Evolutionary conservation across 2,113 vertebrate genomes (phyloP).

Genomic region (Conger conger): DNA sequence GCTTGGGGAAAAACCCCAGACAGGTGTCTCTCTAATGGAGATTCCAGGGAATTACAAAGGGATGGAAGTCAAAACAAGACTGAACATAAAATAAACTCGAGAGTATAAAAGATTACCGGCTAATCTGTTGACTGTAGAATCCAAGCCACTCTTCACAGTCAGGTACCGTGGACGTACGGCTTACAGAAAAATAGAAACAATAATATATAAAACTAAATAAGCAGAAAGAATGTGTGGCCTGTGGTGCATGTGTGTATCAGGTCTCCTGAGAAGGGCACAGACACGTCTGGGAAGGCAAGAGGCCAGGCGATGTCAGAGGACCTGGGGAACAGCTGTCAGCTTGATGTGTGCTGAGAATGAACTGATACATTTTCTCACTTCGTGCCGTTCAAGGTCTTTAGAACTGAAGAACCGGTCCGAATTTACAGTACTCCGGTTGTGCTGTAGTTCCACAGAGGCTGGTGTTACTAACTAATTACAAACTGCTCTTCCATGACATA

Average conservation of each 20-base stretch:
- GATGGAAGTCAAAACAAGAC: conserved; percentile 58
- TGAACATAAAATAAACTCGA: conserved; percentile 53
- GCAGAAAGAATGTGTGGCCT: not conserved
- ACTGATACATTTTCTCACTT: not conserved
- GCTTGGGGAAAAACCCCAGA: conserved; percentile 48
- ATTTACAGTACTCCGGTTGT: not conserved
- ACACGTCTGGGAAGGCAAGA: not conserved
- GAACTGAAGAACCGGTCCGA: not conserved
- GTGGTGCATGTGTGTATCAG: not conserved
- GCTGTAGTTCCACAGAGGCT: too few relatives aligned
- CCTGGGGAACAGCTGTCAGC: not conserved
- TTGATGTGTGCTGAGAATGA: not conserved
- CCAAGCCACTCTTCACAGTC: conserved; percentile 54
- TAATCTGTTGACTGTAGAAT: conserved; percentile 53
- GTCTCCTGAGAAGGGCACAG: not conserved
- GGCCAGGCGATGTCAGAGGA: not conserved
- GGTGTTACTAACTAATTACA: too few relatives aligned
- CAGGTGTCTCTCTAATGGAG: conserved; percentile 50
- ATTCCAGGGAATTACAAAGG: conserved; percentile 56
- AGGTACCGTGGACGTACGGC: conserved; percentile 33
- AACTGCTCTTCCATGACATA: too few relatives aligned
- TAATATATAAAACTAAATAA: not conserved
- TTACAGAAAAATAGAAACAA: not conserved
- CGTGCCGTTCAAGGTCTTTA: not conserved
- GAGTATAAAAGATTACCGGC: conserved; percentile 48